Percentiles rank a stretch among this genome's conserved stretches.
phyloP scores from a whole-genome alignment of 2,113 vertebrate species.

The Hyaena hyaena region DNA sequence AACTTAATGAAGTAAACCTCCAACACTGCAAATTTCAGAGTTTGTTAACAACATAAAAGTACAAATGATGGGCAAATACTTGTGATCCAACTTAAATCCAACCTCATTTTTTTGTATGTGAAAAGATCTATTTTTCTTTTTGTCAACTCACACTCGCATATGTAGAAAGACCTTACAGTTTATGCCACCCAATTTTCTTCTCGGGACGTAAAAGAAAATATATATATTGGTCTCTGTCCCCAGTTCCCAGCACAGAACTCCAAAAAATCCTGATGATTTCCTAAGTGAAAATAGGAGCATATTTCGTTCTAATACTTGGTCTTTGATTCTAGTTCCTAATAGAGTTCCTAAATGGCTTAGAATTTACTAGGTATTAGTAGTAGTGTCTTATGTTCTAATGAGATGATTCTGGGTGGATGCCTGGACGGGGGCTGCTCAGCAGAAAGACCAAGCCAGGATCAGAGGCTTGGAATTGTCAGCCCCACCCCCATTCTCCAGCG shows the following conservation, averaged over 20 bases:
- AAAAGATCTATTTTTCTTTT: slow-evolving; percentile 18
- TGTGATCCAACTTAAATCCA: slow-evolving; percentile 15
- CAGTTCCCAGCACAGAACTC: not conserved
- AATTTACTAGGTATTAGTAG: not conserved
- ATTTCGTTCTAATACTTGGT: not conserved
- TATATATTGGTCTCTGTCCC: not conserved
- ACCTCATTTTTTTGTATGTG: not conserved
- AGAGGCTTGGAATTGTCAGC: not conserved
- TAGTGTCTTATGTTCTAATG: not conserved
- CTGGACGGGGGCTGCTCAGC: not conserved
- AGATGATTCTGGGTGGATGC: not conserved
- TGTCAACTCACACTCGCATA: not conserved
- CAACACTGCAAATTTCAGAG: not conserved
- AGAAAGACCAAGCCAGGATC: not conserved
- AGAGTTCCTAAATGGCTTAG: not conserved
- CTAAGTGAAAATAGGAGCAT: not conserved
- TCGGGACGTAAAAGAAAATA: not conserved
- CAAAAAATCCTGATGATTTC: not conserved
- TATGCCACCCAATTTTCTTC: not conserved
- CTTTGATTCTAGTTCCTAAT: not conserved
- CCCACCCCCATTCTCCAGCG: not conserved
- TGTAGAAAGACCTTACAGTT: not conserved
- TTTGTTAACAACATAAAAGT: not conserved
- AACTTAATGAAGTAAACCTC: not conserved
- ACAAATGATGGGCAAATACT: slow-evolving; percentile 14